These are phyloP conservation scores for Acanthisitta chloris DNA, from an alignment of 2,113 vertebrate genomes.

Conservation along the genomic window DNA sequence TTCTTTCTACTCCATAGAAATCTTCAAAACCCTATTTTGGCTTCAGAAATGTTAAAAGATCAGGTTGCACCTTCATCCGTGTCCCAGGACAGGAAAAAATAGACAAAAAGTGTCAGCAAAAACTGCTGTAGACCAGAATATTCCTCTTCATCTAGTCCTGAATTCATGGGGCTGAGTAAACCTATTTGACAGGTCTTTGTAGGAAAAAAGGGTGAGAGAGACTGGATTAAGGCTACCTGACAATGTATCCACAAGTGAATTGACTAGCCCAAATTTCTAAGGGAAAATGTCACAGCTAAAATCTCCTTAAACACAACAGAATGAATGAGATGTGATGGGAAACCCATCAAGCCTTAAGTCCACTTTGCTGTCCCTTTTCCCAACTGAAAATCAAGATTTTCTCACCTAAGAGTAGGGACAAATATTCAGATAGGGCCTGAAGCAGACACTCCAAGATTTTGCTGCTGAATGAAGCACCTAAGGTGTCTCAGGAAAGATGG, in stretches of 20 bases:
- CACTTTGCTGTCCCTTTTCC: background rate
- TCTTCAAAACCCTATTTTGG: background rate
- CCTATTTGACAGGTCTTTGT: background rate
- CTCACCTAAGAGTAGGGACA: background rate
- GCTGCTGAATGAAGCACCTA: background rate
- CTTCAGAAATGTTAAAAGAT: background rate
- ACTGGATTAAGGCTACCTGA: background rate
- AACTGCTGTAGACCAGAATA: background rate
- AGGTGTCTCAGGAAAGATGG: background rate
- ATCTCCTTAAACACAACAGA: background rate
- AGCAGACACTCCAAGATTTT: background rate
- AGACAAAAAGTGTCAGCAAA: background rate
- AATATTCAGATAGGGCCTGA: background rate
- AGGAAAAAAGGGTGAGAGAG: background rate
- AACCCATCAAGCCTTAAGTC: background rate
- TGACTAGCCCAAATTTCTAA: background rate
- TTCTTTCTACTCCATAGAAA: background rate
- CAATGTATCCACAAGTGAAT: background rate
- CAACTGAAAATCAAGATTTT: background rate
- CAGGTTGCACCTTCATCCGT: background rate
- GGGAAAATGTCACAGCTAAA: background rate
- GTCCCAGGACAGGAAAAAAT: background rate
- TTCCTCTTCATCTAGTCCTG: background rate
- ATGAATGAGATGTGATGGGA: background rate
- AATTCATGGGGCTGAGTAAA: background rate